Evolutionary conservation across 2,797 vertebrate genomes (phyloP).

Genomic region (Coendou prehensilis): DNA sequence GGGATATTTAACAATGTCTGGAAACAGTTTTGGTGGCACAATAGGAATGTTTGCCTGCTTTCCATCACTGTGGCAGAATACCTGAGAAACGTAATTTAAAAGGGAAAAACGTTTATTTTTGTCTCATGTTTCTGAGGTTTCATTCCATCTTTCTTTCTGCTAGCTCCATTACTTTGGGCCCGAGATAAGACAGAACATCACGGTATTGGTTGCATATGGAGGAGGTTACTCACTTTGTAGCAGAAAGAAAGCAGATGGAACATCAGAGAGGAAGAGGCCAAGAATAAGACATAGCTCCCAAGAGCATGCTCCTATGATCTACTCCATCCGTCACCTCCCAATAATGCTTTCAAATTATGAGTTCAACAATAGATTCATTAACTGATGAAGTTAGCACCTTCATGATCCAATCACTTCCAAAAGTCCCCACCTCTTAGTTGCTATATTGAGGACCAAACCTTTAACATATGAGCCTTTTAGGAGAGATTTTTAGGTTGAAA

Average conservation of each 20-base stretch:
- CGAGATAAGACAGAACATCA: background rate
- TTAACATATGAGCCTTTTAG: background rate
- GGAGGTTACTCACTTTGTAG: background rate
- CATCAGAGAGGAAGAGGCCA: background rate
- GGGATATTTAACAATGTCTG: background rate
- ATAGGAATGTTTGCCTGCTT: background rate
- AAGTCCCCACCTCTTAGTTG: background rate
- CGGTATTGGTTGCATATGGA: background rate
- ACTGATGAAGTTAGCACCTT: background rate
- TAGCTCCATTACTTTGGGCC: background rate
- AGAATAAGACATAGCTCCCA: background rate
- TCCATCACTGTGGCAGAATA: background rate
- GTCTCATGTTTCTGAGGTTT: background rate
- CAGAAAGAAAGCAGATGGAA: background rate
- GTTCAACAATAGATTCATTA: background rate
- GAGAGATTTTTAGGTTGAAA: background rate
- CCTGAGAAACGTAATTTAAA: background rate
- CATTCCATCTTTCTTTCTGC: background rate
- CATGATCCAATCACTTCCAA: background rate
- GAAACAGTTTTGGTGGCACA: background rate
- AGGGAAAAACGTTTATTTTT: background rate
- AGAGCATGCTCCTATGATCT: background rate
- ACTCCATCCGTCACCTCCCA: background rate
- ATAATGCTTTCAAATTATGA: background rate
- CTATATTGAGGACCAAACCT: background rate